Evolutionary conservation across 2,888 invertebrate genomes (phyloP).

Genomic region (Caenorhabditis uteleia): DNA sequence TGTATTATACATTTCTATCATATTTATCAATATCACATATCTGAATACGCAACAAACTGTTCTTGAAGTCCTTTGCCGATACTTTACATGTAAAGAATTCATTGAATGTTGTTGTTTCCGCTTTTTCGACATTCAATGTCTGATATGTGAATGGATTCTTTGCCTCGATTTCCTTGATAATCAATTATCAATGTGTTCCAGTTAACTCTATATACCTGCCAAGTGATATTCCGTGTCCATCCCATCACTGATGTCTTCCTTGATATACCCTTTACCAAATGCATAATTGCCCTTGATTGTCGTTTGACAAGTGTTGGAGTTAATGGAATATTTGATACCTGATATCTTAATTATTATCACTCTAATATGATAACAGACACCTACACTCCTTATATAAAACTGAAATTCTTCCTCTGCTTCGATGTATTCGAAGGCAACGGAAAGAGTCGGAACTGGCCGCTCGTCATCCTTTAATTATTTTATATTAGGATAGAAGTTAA

Average conservation of each 20-base stretch:
- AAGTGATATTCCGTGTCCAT: conserved; percentile 31
- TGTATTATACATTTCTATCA: conserved; percentile 20
- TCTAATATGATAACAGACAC: conserved; percentile 2
- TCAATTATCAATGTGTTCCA: not conserved
- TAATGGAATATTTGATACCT: conserved; percentile 24
- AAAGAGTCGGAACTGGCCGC: conserved; percentile 10
- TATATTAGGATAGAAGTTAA: too few relatives aligned
- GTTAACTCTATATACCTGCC: conserved; percentile 12
- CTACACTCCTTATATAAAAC: conserved; percentile 36
- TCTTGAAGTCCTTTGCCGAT: conserved; percentile 27
- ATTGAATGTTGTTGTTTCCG: conserved; percentile 41
- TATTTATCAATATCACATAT: conserved; percentile 45
- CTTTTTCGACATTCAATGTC: conserved; percentile 38
- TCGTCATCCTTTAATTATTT: too few relatives aligned
- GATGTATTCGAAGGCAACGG: conserved; percentile 29
- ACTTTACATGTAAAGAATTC: conserved; percentile 45
- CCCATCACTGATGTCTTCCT: conserved; percentile 43
- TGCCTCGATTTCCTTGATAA: conserved; percentile 34
- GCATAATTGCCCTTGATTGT: conserved; percentile 38
- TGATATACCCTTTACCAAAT: conserved; percentile 38
- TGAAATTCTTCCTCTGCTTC: conserved; percentile 28
- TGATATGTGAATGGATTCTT: conserved; percentile 27
- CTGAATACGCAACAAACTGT: conserved; percentile 41
- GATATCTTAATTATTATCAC: not conserved
- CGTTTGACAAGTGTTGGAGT: conserved; percentile 12